Conservation (phyloP, 2,113 vertebrate genomes). For the Heliornis fulica region DNA sequence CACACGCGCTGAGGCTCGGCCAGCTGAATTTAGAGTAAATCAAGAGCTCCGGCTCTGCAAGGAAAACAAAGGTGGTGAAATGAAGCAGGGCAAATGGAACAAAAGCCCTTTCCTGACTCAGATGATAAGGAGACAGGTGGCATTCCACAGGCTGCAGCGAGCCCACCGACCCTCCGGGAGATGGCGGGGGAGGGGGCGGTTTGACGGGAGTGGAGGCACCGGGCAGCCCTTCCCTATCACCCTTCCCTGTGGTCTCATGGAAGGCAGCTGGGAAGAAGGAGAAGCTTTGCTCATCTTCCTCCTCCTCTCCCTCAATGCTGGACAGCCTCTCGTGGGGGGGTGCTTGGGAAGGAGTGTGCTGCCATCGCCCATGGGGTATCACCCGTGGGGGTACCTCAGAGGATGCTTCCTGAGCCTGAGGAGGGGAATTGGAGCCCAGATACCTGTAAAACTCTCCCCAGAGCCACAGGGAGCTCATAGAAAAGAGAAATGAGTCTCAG, state of each 20-base stretch:
- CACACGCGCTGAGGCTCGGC: neutral
- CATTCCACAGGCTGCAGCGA: neutral
- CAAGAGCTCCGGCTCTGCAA: neutral
- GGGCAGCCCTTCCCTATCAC: neutral
- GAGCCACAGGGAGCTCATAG: neutral
- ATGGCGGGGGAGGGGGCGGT: neutral
- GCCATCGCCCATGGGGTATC: rapidly evolving
- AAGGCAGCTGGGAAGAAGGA: neutral
- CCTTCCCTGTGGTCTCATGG: neutral
- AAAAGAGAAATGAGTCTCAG: neutral
- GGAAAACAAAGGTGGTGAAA: constrained; percentile 1
- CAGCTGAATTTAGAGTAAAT: neutral
- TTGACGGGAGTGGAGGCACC: neutral
- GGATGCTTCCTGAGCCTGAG: neutral
- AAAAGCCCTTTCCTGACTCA: neutral
- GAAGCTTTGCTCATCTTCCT: neutral
- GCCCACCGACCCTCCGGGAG: neutral
- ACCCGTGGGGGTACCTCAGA: rapidly evolving
- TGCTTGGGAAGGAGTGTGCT: neutral
- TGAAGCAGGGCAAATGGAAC: neutral
- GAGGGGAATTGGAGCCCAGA: neutral
- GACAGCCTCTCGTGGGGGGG: neutral
- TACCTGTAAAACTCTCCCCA: neutral
- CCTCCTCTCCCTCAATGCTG: neutral
- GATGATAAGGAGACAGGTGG: neutral